Conservation (phyloP, 2,113 vertebrate species). For the Micromys minutus region DNA sequence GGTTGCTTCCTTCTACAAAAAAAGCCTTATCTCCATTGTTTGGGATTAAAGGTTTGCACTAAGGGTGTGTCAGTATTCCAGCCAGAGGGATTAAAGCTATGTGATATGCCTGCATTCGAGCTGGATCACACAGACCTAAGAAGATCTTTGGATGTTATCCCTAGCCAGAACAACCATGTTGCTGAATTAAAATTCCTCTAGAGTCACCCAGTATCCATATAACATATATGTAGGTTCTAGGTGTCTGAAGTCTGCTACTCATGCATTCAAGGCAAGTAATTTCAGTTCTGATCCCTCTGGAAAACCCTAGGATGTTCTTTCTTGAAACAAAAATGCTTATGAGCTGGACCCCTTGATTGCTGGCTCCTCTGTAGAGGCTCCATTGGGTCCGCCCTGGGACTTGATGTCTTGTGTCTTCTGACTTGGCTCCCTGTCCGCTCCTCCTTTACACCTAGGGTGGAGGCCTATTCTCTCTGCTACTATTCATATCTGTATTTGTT, state of each 20-base stretch:
- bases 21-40: too few species aligned
- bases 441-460: slow-evolving; percentile 10
- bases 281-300: background rate
- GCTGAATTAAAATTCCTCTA: too few species aligned
- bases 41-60: too few species aligned
- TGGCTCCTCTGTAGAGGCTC: background rate
- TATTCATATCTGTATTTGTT: slow-evolving; percentile 61
- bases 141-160: too few species aligned
- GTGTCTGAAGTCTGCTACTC: background rate
- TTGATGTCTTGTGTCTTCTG: background rate
- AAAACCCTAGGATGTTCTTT: background rate
- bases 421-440: background rate
- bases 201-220: too few species aligned
- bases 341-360: rapidly evolving
- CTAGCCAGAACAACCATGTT: too few species aligned
- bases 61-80: too few species aligned
- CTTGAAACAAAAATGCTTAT: background rate
- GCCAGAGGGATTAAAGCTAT: too few species aligned
- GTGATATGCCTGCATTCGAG: too few species aligned
- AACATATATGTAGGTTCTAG: background rate
- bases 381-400: too few species aligned
- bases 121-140: too few species aligned
- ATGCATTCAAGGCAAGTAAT: background rate
- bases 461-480: background rate
- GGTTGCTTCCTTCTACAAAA: too few species aligned